Base-by-base conservation (phyloP, 2,888 invertebrate genomes). In the Stenotaenia linearis region DNA sequence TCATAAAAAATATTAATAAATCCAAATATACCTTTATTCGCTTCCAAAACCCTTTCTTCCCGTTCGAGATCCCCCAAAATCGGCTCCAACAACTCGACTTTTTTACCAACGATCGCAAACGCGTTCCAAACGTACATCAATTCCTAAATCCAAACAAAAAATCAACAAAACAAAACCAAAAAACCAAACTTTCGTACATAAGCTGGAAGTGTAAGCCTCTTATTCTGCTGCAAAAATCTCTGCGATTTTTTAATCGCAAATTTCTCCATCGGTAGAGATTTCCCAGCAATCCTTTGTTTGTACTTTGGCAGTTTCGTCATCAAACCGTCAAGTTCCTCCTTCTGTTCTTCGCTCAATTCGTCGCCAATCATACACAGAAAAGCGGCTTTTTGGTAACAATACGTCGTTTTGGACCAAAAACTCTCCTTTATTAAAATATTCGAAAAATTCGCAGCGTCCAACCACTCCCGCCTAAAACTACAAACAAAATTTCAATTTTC, bases 231-330 rank as follows among this genome's bases (percentile, higher is more conserved):
- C 81, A 90, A 89, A 87, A 91, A 97, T 78, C 96, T 90, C 82
- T 91, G 90, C 74, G 95, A 90, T 83, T 95, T 94, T 84, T 92
- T 92, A n/a, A 94, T 90, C 75, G 93, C 93, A 87, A 97, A 98
- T 86, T 98, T 98, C 87, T 98, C 98, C 91, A 97, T 93, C 0
- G 98, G 98, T 82, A 98, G 87, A 0, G 97, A 97, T 87, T 98
- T 98, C 0, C 98, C 98, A 35, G 97, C 97, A 79, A 98, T 94
- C 80, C 94, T 90, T 85, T 96, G 94, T 84, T 95, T 95, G 86
- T 91, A 91, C 78, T 89, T 89, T 1, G 96, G 93, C 5, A 95
- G 94, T 83, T 92, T 90, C 91, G 89, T 90, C 89, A 95, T 91
- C 12, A 95, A 87, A 75, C 89, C 88, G 77, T 90, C 88, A 77